Evolutionary conservation across 2,797 vertebrate genomes (phyloP).

Genomic region (Lagocephalus sceleratus): DNA sequence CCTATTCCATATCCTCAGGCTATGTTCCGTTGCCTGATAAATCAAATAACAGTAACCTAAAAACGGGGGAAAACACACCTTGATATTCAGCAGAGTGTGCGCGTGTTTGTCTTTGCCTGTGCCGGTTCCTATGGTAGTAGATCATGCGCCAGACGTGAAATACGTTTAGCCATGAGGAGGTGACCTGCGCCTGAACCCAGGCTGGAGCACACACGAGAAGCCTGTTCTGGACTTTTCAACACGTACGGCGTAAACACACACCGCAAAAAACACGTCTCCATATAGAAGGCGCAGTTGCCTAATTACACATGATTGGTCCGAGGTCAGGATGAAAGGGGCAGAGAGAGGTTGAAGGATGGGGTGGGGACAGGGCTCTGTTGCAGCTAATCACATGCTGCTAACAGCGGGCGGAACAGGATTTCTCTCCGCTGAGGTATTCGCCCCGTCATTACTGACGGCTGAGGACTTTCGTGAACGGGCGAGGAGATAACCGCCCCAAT

Average conservation of each 20-base stretch:
- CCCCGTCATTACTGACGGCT: slow-evolving; percentile 33
- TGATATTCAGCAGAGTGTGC: background rate
- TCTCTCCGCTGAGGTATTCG: slow-evolving; percentile 24
- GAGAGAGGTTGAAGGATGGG: slow-evolving; percentile 13
- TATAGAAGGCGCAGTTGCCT: slow-evolving; percentile 64
- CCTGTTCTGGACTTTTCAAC: slow-evolving; percentile 52
- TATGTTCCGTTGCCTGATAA: slow-evolving; percentile 47
- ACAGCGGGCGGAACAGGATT: slow-evolving; percentile 16
- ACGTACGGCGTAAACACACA: slow-evolving; percentile 35
- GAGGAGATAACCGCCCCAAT: slow-evolving; percentile 37
- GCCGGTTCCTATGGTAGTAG: slow-evolving; percentile 31
- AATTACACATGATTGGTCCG: slow-evolving; percentile 66
- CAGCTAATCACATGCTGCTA: slow-evolving; percentile 30
- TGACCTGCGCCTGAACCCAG: slow-evolving; percentile 66
- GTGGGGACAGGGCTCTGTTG: slow-evolving; percentile 30
- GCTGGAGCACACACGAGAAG: slow-evolving; percentile 35
- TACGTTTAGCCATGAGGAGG: slow-evolving; percentile 50
- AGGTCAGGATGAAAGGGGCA: slow-evolving; percentile 38
- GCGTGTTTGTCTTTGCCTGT: slow-evolving; percentile 6
- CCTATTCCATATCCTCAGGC: slow-evolving; percentile 59
- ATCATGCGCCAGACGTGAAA: slow-evolving; percentile 55
- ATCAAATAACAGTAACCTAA: slow-evolving; percentile 58
- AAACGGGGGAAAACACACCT: slow-evolving; percentile 13
- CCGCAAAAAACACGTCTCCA: slow-evolving; percentile 45
- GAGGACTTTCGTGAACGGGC: slow-evolving; percentile 26